Evolutionary conservation across 2,888 invertebrate genomes (phyloP).

Genomic region (Amorpha juglandis): DNA sequence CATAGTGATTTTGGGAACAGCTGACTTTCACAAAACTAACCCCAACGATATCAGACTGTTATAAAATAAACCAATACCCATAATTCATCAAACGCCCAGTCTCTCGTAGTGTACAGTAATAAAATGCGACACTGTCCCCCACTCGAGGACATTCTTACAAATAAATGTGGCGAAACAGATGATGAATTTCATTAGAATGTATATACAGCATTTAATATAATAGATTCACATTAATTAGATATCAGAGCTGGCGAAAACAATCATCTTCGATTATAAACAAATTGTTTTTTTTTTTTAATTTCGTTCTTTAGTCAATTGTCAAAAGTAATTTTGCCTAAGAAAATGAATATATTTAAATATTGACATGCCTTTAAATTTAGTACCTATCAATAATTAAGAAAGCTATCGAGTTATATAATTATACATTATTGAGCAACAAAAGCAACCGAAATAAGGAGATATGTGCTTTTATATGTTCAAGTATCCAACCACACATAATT

Average conservation of each 20-base stretch:
- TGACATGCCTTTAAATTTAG: not conserved
- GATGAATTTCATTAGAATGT: too few species aligned
- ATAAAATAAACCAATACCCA: conserved; percentile 40
- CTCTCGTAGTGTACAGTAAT: conserved; percentile 29
- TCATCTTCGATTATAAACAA: too few species aligned
- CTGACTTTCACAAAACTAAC: not conserved
- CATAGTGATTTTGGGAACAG: not conserved
- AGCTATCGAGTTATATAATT: not conserved
- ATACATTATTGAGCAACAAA: not conserved
- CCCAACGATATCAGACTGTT: not conserved
- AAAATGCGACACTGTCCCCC: conserved; percentile 35
- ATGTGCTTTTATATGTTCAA: conserved; percentile 4
- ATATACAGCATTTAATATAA: not conserved
- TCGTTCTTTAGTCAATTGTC: too few species aligned
- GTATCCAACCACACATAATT: conserved; percentile 7
- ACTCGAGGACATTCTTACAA: not conserved
- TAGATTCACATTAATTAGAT: too few species aligned
- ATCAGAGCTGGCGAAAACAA: not conserved
- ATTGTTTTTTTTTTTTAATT: too few species aligned
- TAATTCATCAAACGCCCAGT: conserved; percentile 30
- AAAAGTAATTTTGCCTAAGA: not conserved
- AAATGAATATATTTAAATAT: not conserved
- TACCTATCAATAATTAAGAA: not conserved
- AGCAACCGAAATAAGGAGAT: not conserved
- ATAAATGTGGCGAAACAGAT: conserved; percentile 1